Base-by-base conservation (phyloP, 2,888 invertebrate species). In the Gibbula magus region DNA sequence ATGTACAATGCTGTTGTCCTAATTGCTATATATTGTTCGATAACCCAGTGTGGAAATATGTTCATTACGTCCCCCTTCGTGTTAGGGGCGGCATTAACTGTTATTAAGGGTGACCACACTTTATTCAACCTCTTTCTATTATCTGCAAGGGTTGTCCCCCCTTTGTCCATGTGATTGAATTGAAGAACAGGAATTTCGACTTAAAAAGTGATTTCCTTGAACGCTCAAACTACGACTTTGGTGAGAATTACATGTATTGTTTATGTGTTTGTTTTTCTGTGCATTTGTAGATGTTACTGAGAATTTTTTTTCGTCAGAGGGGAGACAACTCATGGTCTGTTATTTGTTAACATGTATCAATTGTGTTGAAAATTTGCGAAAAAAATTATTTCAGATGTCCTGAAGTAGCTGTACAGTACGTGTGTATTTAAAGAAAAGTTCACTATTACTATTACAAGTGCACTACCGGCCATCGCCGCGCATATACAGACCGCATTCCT, bases 271-370 rank as follows among this genome's bases (percentile, higher is more conserved):
- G 45, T 45, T 45, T 45, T 45, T 45, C 13, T 13, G 5, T 5
- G 5, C 10, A 5, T 10, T 45, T 45, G 45, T 45, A 45, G 45
- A 45, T 45, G 45, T 45, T 45, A 45, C 18, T 70, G 61, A 61
- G 70, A 35, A 70, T 70, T 70, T 70, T 70, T 22, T 35, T 56
- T 56, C n/a, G 8, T 56, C 70, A 70, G 35, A 70, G 70, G 70
- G 70, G 70, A 70, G 35, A 35, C 70, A 70, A 70, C 29, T 70
- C 35, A 35, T 35, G 35, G 45, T 35, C 70, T 70, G 70, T 70
- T 70, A 70, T 70, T 70, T 70, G 70, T 70, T 70, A 70, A 70
- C 35, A 70, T 70, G 70, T 70, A 70, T 70, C 20, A 70, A 70
- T 70, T 70, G 70, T 70, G 70, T 70, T 70, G 45, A 70, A 32